Conservation (phyloP, 2,113 vertebrate genomes). For the Ammodytes marinus region DNA sequence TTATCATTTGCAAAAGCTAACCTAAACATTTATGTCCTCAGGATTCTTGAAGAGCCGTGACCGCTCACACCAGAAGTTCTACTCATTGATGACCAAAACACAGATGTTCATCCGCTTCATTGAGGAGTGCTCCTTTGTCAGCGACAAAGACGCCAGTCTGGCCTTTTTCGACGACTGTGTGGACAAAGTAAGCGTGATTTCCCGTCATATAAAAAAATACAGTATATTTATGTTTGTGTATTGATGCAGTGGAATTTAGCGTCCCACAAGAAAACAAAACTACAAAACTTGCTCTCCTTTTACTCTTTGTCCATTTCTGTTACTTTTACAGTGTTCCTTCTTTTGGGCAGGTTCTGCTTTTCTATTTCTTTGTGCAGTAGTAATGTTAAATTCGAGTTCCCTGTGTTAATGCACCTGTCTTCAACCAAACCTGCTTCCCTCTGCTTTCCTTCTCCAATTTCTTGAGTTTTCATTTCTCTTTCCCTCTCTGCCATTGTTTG, state of each 20-base stretch:
- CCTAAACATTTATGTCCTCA: slow-evolving; percentile 58
- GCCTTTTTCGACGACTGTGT: slow-evolving; percentile 99
- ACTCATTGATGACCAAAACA: slow-evolving; percentile 97
- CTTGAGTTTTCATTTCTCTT: slow-evolving; percentile 48
- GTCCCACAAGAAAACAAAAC: neutral
- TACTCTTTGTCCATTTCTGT: neutral
- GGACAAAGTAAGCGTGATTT: slow-evolving; percentile 89
- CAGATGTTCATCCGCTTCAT: slow-evolving; percentile 99
- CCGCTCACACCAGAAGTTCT: slow-evolving; percentile 98
- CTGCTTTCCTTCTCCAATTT: slow-evolving; percentile 14
- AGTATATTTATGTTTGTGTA: neutral
- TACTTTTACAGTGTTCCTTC: neutral
- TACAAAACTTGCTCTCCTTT: accelerated
- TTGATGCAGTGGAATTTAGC: neutral
- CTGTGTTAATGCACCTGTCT: slow-evolving; percentile 25
- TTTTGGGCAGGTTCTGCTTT: neutral
- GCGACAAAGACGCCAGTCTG: slow-evolving; percentile 96
- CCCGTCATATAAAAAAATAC: neutral
- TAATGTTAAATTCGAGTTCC: neutral
- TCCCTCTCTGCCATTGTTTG: slow-evolving; percentile 27
- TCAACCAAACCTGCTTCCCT: neutral
- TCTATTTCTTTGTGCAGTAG: neutral
- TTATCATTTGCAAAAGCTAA: neutral
- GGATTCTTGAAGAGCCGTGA: slow-evolving; percentile 97
- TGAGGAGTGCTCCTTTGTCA: slow-evolving; percentile 98